A percentile compares a stretch with the other conserved stretches of the same genome.
Conservation (phyloP, 2,888 invertebrate genomes). For the Orchestes rusci region DNA sequence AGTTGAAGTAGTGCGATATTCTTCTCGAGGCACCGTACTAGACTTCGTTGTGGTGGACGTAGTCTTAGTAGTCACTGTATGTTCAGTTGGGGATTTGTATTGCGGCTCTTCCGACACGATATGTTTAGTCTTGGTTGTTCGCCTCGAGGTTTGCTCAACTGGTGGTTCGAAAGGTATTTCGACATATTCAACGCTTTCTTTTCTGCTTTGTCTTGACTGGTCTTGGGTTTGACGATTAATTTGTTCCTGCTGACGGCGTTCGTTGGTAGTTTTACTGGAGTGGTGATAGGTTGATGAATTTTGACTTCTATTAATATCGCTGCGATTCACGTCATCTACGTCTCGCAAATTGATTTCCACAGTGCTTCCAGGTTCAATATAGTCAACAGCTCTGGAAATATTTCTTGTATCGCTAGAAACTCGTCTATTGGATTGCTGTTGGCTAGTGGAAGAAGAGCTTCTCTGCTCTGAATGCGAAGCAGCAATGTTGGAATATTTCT, state of each 20-base stretch:
- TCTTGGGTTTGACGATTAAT: conserved; percentile 4
- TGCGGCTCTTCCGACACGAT: background rate
- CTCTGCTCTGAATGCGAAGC: conserved; percentile 18
- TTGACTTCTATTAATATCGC: conserved; percentile 5
- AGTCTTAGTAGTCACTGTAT: conserved; percentile 10
- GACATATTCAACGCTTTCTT: conserved; percentile 8
- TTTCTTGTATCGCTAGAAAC: conserved; percentile 12
- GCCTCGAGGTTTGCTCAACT: background rate
- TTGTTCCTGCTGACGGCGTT: conserved; percentile 6
- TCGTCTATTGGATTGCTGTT: conserved; percentile 5
- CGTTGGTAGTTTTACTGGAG: conserved; percentile 4
- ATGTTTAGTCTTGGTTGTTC: background rate
- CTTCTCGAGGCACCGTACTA: conserved; percentile 8
- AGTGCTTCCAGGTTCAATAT: conserved; percentile 10
- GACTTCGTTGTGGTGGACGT: conserved; percentile 12
- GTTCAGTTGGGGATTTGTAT: background rate
- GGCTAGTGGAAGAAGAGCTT: conserved; percentile 11
- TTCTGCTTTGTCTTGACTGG: conserved; percentile 3
- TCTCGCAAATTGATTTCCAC: conserved; percentile 11
- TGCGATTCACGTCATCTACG: background rate
- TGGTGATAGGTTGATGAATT: too few relatives aligned
- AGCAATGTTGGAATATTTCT: conserved; percentile 22
- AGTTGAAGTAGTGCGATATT: conserved; percentile 19
- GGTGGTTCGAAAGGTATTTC: conserved; percentile 4
- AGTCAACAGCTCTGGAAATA: conserved; percentile 11